Conservation (phyloP, 2,888 invertebrate genomes). For the Orthonychiurus folsomi region DNA sequence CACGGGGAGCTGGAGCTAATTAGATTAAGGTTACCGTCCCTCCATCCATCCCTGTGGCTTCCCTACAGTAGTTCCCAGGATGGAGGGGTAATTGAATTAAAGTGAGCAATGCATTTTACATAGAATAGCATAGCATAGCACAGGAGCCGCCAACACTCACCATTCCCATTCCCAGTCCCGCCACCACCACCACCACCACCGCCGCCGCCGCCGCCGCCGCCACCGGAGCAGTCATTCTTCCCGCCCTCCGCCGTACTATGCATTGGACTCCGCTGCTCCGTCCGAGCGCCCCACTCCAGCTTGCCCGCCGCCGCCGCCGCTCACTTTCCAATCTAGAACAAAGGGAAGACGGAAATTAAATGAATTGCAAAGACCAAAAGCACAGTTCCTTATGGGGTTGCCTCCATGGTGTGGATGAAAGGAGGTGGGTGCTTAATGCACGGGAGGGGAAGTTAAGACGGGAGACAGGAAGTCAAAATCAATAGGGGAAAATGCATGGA, state of each 20-base stretch:
- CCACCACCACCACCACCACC: constrained; percentile 35
- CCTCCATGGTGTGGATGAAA: no score
- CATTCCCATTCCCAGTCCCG: no score
- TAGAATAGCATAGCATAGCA: no score
- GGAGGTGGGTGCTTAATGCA: no score
- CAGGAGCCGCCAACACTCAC: no score
- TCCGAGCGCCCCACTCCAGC: not conserved
- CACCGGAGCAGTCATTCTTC: constrained; percentile 24
- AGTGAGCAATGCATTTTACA: no score
- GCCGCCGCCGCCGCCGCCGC: constrained; percentile 31
- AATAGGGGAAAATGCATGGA: constrained; percentile 14
- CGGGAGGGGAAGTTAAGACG: not conserved
- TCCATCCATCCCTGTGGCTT: no score
- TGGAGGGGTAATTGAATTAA: not conserved
- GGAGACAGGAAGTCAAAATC: constrained; percentile 17
- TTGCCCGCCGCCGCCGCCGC: no score
- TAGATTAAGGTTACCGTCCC: constrained; percentile 37
- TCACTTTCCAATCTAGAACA: not conserved
- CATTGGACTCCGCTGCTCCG: not conserved
- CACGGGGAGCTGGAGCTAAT: constrained; percentile 38
- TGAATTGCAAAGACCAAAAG: not conserved
- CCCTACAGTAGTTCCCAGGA: no score
- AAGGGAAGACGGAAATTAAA: not conserved
- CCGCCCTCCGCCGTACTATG: not conserved
- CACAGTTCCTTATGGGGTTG: no score